These are phyloP conservation scores for Metopia argyrocephala DNA, from an alignment of 2,888 invertebrate species.

Conservation along the genomic window DNA sequence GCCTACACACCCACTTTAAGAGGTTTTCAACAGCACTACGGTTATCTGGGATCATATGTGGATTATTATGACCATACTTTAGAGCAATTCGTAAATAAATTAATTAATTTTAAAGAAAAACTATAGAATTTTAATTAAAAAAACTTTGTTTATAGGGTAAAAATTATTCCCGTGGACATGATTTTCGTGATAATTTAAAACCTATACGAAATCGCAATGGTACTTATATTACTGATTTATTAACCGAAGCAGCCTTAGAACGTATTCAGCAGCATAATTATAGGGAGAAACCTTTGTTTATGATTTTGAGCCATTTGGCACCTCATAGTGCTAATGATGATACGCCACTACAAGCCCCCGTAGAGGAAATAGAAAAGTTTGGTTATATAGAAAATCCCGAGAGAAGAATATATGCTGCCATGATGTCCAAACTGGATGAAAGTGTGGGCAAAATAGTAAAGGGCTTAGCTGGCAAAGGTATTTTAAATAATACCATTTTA, in stretches of 20 bases:
- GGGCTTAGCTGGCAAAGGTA: conserved; percentile 82
- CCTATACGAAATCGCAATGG: conserved; percentile 80
- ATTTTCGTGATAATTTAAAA: conserved; percentile 79
- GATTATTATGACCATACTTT: conserved; percentile 88
- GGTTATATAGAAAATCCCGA: conserved; percentile 83
- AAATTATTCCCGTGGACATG: conserved; percentile 78
- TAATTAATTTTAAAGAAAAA: neutral
- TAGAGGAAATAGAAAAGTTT: conserved; percentile 84
- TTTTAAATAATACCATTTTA: conserved; percentile 90
- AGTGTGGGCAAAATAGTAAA: conserved; percentile 88
- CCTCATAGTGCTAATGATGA: conserved; percentile 87
- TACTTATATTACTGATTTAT: conserved; percentile 84
- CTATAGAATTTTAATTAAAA: neutral
- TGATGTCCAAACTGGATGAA: conserved; percentile 91
- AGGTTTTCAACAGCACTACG: conserved; percentile 90
- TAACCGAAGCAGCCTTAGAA: conserved; percentile 82
- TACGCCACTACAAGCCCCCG: conserved; percentile 85
- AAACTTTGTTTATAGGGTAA: conserved; percentile 46
- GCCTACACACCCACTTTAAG: conserved; percentile 83
- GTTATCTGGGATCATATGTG: conserved; percentile 89
- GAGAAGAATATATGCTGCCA: conserved; percentile 87
- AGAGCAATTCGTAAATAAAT: conserved; percentile 75
- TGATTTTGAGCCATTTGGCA: conserved; percentile 89
- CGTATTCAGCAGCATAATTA: conserved; percentile 83
- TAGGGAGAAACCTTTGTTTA: conserved; percentile 83